phyloP scores from a whole-genome alignment of 1,140 invertebrate species.

The Melitaea cinxia region DNA sequence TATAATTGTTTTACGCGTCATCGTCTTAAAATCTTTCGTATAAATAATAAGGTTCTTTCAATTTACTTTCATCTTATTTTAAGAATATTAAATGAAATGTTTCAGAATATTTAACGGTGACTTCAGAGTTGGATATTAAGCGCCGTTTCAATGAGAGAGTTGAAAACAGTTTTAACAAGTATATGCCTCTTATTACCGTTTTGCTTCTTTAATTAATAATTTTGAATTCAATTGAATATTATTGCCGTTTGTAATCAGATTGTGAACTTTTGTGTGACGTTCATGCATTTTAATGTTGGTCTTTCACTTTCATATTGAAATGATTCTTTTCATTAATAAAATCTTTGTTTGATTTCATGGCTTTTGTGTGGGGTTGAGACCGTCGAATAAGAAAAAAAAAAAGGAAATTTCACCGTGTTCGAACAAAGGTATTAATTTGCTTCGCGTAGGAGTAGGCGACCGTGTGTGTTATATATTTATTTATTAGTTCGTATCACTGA shows the following conservation, averaged over 20 bases:
- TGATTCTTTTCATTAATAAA: background rate
- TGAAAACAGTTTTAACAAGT: background rate
- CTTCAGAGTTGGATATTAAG: background rate
- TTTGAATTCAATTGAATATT: background rate
- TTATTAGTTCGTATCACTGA: too few species aligned
- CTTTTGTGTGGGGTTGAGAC: too few species aligned
- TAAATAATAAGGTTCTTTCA: background rate
- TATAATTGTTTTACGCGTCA: too few species aligned
- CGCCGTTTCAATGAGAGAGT: background rate
- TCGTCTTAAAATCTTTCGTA: background rate
- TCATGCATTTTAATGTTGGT: background rate
- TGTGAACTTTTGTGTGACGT: background rate
- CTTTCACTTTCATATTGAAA: background rate
- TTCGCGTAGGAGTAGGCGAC: too few species aligned
- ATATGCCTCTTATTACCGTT: background rate
- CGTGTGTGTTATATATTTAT: too few species aligned
- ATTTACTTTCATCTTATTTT: background rate
- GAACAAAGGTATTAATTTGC: too few species aligned
- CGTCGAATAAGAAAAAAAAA: too few species aligned
- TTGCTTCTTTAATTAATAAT: conserved; percentile 14
- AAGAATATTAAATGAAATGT: background rate
- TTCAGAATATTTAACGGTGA: background rate
- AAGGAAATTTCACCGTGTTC: too few species aligned
- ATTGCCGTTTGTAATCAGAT: background rate
- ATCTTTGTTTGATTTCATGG: background rate